Percentiles rank a stretch among this genome's conserved stretches.
These are phyloP conservation scores for Clarias gariepinus DNA, from an alignment of 2,113 vertebrate species.

Conservation along the genomic window DNA sequence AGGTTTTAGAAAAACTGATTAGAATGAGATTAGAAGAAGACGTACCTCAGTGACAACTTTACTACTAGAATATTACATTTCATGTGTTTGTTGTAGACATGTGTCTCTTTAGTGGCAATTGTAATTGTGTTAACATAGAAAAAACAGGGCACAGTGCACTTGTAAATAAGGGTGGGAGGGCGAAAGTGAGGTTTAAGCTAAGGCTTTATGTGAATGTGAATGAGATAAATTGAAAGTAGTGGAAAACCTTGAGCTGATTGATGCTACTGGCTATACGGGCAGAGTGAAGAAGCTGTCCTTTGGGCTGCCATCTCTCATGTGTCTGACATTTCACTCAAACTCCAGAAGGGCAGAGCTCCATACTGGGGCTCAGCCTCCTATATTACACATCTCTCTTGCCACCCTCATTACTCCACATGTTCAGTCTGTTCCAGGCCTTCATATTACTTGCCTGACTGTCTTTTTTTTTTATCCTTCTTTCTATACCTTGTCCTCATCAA, in stretches of 20 bases:
- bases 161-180: conserved; percentile 63
- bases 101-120: conserved; percentile 32
- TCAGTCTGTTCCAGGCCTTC: conserved; percentile 21
- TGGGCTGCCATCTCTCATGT: conserved; percentile 70
- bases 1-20: neutral
- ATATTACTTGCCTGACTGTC: neutral
- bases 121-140: conserved; percentile 43
- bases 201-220: conserved; percentile 68
- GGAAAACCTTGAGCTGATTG: conserved; percentile 75
- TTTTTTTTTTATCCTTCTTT: neutral
- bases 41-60: neutral
- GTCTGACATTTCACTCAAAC: conserved; percentile 64
- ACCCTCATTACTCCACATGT: neutral
- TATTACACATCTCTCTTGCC: conserved; percentile 9
- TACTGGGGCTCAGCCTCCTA: conserved; percentile 25
- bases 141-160: conserved; percentile 31
- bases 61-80: conserved; percentile 16
- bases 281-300: conserved; percentile 72
- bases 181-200: conserved; percentile 61
- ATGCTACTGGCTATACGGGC: conserved; percentile 63
- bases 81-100: neutral
- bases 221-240: conserved; percentile 67
- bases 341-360: conserved; percentile 42
- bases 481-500: conserved; percentile 8
- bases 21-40: neutral